Evolutionary conservation across 2,113 vertebrate genomes (phyloP).

Genomic region (Saccopteryx leptura): DNA sequence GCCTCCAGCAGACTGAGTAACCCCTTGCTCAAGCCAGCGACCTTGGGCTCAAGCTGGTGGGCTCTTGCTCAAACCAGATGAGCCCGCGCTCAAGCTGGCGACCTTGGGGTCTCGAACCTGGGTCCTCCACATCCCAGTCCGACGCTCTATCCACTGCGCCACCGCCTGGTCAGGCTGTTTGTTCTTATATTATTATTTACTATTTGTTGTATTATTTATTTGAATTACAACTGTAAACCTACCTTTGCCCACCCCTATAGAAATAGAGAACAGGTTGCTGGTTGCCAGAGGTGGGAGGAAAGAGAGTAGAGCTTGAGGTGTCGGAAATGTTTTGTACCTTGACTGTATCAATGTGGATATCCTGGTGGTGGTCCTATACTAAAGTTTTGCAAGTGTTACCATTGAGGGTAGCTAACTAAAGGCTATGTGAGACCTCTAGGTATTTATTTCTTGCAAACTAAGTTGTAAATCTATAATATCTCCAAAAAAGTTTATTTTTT

Average conservation of each 20-base stretch:
- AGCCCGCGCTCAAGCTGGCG: too few relatives aligned
- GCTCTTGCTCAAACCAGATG: too few relatives aligned
- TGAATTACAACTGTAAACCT: background rate
- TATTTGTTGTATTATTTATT: background rate
- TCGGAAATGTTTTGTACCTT: background rate
- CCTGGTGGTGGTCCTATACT: background rate
- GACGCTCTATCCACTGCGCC: too few relatives aligned
- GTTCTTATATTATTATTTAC: background rate
- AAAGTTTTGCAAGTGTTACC: background rate
- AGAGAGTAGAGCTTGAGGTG: background rate
- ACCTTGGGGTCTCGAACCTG: too few relatives aligned
- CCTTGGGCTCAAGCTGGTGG: too few relatives aligned
- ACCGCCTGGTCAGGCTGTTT: too few relatives aligned
- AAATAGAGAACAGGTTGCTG: background rate
- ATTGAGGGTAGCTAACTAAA: background rate
- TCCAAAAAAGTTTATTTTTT: slow-evolving; percentile 9
- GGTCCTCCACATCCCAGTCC: too few relatives aligned
- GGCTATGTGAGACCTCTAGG: background rate
- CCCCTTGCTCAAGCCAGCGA: too few relatives aligned
- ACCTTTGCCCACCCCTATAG: background rate
- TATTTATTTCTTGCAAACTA: slow-evolving; percentile 30
- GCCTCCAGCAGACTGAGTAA: too few relatives aligned
- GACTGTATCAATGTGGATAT: background rate
- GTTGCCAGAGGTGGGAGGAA: background rate
- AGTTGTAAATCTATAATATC: background rate